Evolutionary conservation across 2,113 vertebrate genomes (phyloP), one percentile per base, ranked within the genome.

Genomic region (Misgurnus mizolepis): DNA sequence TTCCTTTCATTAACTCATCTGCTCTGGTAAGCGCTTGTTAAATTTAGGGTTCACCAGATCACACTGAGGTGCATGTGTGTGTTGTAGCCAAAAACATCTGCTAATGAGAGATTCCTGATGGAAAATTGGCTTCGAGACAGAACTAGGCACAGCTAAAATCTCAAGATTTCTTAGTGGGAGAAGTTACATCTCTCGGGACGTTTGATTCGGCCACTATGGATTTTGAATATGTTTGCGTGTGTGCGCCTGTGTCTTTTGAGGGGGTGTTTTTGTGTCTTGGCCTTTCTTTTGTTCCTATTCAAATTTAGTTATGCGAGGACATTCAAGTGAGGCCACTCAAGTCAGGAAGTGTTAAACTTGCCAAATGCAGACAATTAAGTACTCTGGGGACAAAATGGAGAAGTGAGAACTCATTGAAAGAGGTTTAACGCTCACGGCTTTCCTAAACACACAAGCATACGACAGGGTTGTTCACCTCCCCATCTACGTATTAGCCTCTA

Each of bases 341-440:
- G 55, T 67, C 67, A 78, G 73, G 79, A 80, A 84, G 82, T 76
- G 83, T 79, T 65, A 79, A 85, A 85, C 67, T 75, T 76, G 27
- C 50, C 66, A 82, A 85, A 80, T 82, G 58, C 64, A 78, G 73
- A 80, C 82, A 80, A 72, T 81, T 74, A 78, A 55, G 45, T 62
- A 43, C 75, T 62, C 56, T 84, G 18, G 68, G 65, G 55, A 78
- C 71, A 64, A 68, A 80, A 67, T 47, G 61, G n/a, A 70, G 45
- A 58, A 67, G 39, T 49, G 53, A 76, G 50, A 43, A 62, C 64
- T 78, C 55, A 56, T 47, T 73, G 62, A 67, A 80, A 39, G 55
- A 69, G 70, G 56, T 95, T 95, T 92, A 53, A 77, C 9, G 70
- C 60, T 61, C 49, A 93, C 93, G 92, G 93, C 94, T 88, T 92